A percentile compares a stretch with the other conserved stretches of the same genome.
Evolutionary conservation across 1,140 invertebrate species (phyloP).

Genomic region (Aporrectodea caliginosa): DNA sequence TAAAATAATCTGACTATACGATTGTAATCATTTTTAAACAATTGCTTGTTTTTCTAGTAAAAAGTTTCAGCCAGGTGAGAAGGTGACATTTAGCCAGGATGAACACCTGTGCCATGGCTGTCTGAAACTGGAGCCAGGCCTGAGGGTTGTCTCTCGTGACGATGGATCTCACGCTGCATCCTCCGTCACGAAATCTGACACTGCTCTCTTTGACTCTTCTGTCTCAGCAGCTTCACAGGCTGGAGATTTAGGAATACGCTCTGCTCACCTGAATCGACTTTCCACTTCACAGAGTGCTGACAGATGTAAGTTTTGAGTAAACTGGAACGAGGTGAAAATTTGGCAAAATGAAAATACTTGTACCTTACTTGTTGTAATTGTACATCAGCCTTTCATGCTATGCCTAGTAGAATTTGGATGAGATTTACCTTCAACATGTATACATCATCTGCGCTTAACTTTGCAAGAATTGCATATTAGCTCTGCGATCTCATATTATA

Average conservation of each 20-base stretch:
- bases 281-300: neutral
- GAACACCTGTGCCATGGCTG: slow-evolving; percentile 82
- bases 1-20: too few relatives aligned
- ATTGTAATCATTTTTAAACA: too few relatives aligned
- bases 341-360: too few relatives aligned
- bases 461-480: too few relatives aligned
- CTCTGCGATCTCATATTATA: too few relatives aligned
- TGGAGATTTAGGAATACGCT: neutral
- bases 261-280: neutral
- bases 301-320: neutral
- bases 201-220: neutral
- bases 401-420: too few relatives aligned
- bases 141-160: slow-evolving; percentile 61
- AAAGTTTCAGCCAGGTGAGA: slow-evolving; percentile 60
- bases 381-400: too few relatives aligned
- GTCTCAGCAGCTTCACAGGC: neutral
- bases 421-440: too few relatives aligned
- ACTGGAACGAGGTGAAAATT: too few relatives aligned
- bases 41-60: slow-evolving; percentile 25
- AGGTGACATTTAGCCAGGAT: slow-evolving; percentile 79
- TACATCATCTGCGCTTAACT: too few relatives aligned
- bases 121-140: too few relatives aligned
- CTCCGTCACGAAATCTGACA: neutral
- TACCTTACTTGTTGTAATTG: too few relatives aligned
- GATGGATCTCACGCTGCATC: neutral